Evolutionary conservation across 2,888 invertebrate genomes (phyloP), one percentile per base, ranked within the genome.

Genomic region (Machimus rusticus): DNA sequence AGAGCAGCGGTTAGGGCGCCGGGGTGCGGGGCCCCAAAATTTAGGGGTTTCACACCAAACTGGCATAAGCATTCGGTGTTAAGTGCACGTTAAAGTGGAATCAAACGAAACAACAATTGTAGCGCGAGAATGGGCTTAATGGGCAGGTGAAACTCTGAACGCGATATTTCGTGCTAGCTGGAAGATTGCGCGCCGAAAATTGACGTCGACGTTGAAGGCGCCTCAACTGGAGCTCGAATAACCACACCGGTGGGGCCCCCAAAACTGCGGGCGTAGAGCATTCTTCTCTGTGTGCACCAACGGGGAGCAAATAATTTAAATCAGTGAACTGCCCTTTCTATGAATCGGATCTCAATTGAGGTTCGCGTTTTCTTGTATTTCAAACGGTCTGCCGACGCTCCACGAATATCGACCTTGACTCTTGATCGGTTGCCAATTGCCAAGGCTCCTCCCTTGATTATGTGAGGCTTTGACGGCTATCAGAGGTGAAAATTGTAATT

Each of bases 21-120:
- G 12, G 14, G 74, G 43, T 34, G 23, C 43, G 74, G 31, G 19
- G 74, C 74, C 74, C 39, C 85, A 85, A 85, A 51, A 85, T 85
- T 85, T 85, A 43, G 85, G 46, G 85, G 85, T 85, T 85, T 85
- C 85, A 85, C 85, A 74, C 85, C 85, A 85, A 85, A 85, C 85
- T 85, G 74, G 85, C 74, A 85, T 85, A 85, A 85, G 74, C 74
- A 74, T 43, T 85, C 85, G 85, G 85, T 85, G 85, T 85, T 85
- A 85, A 85, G 85, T 85, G 85, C 85, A 85, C 85, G 85, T 85
- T 85, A 85, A 85, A 85, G 85, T 85, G 85, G 74, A 85, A 85
- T 85, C 85, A 85, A 85, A 85, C 85, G 85, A 85, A 85, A 85
- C 85, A 85, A 85, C 74, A 85, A 74, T 85, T 74, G 85, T n/a